phyloP scores from a whole-genome alignment of 2,888 invertebrate genomes.

The Scaptomyza parva region DNA sequence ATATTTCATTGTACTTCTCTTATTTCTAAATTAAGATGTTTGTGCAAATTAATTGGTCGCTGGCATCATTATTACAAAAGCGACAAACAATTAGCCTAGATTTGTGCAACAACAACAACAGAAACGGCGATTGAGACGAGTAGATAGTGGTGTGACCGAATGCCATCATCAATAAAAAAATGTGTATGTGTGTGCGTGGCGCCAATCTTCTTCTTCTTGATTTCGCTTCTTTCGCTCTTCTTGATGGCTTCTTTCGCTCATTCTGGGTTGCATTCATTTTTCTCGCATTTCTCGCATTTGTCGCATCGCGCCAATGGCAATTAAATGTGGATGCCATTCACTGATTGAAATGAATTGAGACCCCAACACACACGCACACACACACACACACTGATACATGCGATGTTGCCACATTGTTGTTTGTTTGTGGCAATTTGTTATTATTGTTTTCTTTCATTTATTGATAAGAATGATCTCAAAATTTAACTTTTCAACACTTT shows the following conservation, averaged over 20 bases:
- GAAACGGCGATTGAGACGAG: conserved; percentile 6
- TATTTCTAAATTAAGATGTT: conserved; percentile 73
- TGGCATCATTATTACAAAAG: conserved; percentile 81
- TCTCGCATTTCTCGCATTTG: conserved; percentile 31
- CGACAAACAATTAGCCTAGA: conserved; percentile 82
- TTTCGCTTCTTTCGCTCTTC: conserved; percentile 31
- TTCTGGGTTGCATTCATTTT: conserved; percentile 4
- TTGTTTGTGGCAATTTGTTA: neutral
- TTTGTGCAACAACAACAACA: conserved; percentile 44
- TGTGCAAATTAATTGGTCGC: conserved; percentile 83
- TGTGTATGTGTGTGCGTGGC: conserved; percentile 4
- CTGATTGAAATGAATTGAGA: conserved; percentile 78
- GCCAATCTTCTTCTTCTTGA: conserved; percentile 55
- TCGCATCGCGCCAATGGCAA: conserved; percentile 56
- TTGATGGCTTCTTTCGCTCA: conserved; percentile 1
- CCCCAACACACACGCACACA: conserved; percentile 11
- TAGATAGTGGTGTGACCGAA: conserved; percentile 19
- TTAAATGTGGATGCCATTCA: conserved; percentile 65
- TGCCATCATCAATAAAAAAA: conserved; percentile 4
- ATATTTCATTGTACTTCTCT: conserved; percentile 35
- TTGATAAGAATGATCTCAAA: too few species aligned
- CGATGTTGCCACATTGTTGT: neutral
- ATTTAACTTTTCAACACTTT: too few species aligned
- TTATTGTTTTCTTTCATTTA: neutral
- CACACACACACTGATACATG: neutral